Conservation (phyloP, 1,140 invertebrate genomes). For the Atopsyche davidsoni region DNA sequence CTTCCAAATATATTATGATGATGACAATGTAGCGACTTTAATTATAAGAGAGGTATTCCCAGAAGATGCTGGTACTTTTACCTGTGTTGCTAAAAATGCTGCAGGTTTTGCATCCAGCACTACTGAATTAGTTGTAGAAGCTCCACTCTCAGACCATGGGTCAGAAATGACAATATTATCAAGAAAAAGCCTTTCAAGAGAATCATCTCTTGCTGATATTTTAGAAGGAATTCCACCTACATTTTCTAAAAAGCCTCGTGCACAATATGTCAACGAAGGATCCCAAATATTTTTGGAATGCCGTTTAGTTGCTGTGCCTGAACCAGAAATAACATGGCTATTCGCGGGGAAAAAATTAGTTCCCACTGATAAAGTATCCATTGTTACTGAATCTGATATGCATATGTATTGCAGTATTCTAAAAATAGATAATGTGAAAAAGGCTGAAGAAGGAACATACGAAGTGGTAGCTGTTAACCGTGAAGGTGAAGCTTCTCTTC, state of each 20-base stretch:
- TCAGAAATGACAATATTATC: conserved; percentile 75
- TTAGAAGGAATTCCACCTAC: conserved; percentile 88
- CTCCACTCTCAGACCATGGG: conserved; percentile 80
- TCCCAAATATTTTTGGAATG: conserved; percentile 77
- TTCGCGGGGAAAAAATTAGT: conserved; percentile 67
- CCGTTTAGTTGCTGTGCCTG: conserved; percentile 80
- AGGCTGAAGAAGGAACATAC: conserved; percentile 80
- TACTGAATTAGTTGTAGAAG: conserved; percentile 83
- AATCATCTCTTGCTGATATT: conserved; percentile 85
- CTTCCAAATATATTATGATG: conserved; percentile 89
- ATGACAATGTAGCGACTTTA: conserved; percentile 85
- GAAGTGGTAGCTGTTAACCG: conserved; percentile 82
- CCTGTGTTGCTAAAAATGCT: conserved; percentile 92
- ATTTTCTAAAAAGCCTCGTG: conserved; percentile 82
- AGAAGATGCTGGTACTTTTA: conserved; percentile 95
- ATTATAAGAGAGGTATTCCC: conserved; percentile 94
- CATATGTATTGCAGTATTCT: conserved; percentile 82
- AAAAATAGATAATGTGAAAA: conserved; percentile 70
- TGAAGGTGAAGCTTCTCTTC: conserved; percentile 80
- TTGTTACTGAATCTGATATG: conserved; percentile 77
- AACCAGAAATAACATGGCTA: conserved; percentile 82
- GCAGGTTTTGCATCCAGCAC: conserved; percentile 89
- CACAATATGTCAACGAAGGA: conserved; percentile 74
- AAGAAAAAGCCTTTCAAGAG: conserved; percentile 74
- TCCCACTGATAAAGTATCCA: conserved; percentile 58